These are phyloP conservation scores for Strigamia crassipes DNA, from an alignment of 2,888 invertebrate genomes.

Conservation along the genomic window DNA sequence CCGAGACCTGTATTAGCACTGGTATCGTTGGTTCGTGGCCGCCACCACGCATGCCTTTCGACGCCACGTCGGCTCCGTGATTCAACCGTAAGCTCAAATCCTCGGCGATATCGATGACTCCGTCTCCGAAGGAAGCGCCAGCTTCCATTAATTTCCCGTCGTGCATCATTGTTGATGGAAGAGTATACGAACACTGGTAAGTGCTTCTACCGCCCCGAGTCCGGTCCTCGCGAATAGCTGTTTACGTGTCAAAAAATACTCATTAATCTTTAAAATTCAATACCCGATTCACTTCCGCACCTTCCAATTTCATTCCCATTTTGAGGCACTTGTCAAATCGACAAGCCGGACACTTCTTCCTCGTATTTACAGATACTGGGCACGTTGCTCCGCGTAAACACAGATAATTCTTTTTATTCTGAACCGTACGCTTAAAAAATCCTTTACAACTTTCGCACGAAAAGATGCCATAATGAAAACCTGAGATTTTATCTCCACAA, in stretches of 20 bases:
- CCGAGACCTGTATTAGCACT: constrained; percentile 47
- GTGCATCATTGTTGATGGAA: constrained; percentile 65
- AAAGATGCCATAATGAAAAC: constrained; percentile 97
- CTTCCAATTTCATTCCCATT: constrained; percentile 96
- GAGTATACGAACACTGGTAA: constrained; percentile 90
- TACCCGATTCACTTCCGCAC: constrained; percentile 58
- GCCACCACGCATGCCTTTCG: constrained; percentile 46
- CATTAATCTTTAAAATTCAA: too few species aligned
- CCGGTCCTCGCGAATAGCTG: constrained; percentile 90
- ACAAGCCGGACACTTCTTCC: constrained; percentile 97
- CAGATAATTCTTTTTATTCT: constrained; percentile 95
- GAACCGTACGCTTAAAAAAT: constrained; percentile 97
- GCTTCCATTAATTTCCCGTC: constrained; percentile 53
- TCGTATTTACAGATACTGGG: constrained; percentile 87
- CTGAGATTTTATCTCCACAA: constrained; percentile 93
- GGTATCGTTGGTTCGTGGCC: constrained; percentile 46
- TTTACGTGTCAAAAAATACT: background rate
- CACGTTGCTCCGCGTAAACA: constrained; percentile 89
- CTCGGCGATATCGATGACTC: constrained; percentile 49
- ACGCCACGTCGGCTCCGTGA: constrained; percentile 47
- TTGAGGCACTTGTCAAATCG: constrained; percentile 93
- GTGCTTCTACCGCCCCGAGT: constrained; percentile 94
- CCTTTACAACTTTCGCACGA: constrained; percentile 98
- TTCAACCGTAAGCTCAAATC: constrained; percentile 50
- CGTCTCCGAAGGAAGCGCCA: constrained; percentile 50